phyloP scores from a whole-genome alignment of 2,113 vertebrate species.

The Protobothrops mucrosquamatus region DNA sequence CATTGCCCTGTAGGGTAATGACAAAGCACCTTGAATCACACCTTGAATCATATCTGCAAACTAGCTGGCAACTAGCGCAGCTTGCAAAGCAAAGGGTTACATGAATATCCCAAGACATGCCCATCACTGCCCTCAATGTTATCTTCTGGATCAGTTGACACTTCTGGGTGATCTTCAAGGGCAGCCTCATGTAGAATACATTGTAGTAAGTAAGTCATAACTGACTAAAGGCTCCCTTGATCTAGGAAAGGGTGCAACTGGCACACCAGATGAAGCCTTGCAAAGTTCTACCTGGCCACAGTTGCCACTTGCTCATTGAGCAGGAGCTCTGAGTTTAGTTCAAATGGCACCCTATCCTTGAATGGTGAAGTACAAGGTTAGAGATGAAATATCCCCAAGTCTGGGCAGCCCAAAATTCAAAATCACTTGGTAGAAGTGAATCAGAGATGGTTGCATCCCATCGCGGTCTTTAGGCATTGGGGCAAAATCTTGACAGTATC shows the following conservation, averaged over 20 bases:
- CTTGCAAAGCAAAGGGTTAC: background rate
- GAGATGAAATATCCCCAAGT: background rate
- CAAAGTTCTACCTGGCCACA: background rate
- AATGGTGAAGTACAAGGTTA: background rate
- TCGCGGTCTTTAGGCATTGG: background rate
- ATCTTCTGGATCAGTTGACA: background rate
- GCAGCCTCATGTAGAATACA: background rate
- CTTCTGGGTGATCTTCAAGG: background rate
- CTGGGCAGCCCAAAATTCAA: background rate
- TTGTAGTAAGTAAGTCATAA: background rate
- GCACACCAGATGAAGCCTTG: background rate
- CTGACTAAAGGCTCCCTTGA: background rate
- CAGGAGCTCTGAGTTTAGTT: background rate
- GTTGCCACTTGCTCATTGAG: background rate
- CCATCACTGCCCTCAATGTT: background rate
- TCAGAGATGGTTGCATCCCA: background rate
- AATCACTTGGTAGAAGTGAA: background rate
- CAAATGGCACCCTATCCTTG: background rate
- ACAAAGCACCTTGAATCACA: background rate
- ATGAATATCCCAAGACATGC: background rate
- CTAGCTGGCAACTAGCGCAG: background rate
- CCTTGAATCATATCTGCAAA: background rate
- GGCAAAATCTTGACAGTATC: background rate
- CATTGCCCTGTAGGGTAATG: background rate
- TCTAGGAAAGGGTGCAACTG: background rate